Base-by-base conservation (phyloP, 2,888 invertebrate genomes). In the Tachystola acroxantha region DNA sequence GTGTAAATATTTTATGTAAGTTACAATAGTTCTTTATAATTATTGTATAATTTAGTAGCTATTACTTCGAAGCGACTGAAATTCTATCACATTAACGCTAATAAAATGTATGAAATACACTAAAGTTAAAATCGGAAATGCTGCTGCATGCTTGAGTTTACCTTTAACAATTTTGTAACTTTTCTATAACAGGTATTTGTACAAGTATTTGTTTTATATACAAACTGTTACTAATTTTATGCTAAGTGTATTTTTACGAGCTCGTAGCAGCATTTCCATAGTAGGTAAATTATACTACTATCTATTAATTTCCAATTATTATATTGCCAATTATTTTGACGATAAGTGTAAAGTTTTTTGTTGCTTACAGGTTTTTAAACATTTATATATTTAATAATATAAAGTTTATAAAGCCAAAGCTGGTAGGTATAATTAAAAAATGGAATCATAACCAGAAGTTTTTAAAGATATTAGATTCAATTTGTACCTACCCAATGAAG, bases 1-100 rank as follows among this genome's bases (percentile, higher is more conserved):
- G 58, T 85, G 84, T 85, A 85, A 78, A 84, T 82, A 85, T 65
- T 76, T 78, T 78, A 48, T 66, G 64, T 82, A 79, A 80, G 79
- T 76, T 78, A 72, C 59, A 48, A 57, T 76, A 71, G 64, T 67
- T 63, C 46, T 57, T 66, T 70, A 66, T 63, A 55, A 63, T 62
- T 58, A 63, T 57, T 53, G 46, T 60, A 63, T 69, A 63, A 64
- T 74, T 80, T 74, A 52, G 61, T 66, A 71, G 63, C 56, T 66
- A 64, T 68, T 65, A 65, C 57, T 63, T 60, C 48, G 63, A 69
- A 56, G 69, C 64, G 75, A 80, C 77, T 80, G 77, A 78, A 67
- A 58, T 48, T 52, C 53, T 53, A 59, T 57, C 57, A 50, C 48
- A 43, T 46, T 16, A 16, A 16, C 3, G 3, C 3, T 16, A 16